A percentile compares a stretch with the other conserved stretches of the same genome.
Conservation (phyloP, 2,888 invertebrate species). For the Hyles lineata region DNA sequence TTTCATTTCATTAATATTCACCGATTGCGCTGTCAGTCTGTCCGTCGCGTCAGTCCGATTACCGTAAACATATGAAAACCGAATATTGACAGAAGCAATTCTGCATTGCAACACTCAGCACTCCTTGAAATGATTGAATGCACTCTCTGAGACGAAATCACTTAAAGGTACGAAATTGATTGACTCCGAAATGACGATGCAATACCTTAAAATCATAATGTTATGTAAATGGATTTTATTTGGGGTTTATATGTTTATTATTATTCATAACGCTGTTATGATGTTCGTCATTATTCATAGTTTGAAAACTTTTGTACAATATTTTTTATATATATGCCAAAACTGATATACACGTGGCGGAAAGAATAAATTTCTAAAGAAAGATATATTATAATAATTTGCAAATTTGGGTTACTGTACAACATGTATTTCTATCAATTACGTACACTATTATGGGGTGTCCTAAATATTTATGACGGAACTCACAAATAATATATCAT, state of each 20-base stretch:
- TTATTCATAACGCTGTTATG: too few species aligned
- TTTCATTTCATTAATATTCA: not conserved
- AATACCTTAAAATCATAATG: not conserved
- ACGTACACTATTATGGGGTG: too few species aligned
- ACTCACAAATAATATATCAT: too few species aligned
- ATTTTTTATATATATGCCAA: too few species aligned
- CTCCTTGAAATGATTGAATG: slow-evolving; percentile 4
- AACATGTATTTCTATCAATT: too few species aligned
- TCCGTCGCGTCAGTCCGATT: slow-evolving; percentile 8
- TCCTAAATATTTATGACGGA: too few species aligned
- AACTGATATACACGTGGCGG: too few species aligned
- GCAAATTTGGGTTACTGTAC: too few species aligned
- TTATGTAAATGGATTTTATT: not conserved
- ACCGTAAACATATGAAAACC: not conserved
- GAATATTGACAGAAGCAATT: slow-evolving; percentile 17
- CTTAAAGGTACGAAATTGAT: slow-evolving; percentile 12
- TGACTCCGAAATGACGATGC: not conserved
- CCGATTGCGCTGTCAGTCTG: not conserved
- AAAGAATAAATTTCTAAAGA: too few species aligned
- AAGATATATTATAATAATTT: too few species aligned
- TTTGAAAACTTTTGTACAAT: too few species aligned
- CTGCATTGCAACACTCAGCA: not conserved
- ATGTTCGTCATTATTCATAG: too few species aligned
- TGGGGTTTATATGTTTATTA: not conserved
- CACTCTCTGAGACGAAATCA: not conserved